Conservation (phyloP, 1,140 invertebrate species). For the Lepidurus packardi region DNA sequence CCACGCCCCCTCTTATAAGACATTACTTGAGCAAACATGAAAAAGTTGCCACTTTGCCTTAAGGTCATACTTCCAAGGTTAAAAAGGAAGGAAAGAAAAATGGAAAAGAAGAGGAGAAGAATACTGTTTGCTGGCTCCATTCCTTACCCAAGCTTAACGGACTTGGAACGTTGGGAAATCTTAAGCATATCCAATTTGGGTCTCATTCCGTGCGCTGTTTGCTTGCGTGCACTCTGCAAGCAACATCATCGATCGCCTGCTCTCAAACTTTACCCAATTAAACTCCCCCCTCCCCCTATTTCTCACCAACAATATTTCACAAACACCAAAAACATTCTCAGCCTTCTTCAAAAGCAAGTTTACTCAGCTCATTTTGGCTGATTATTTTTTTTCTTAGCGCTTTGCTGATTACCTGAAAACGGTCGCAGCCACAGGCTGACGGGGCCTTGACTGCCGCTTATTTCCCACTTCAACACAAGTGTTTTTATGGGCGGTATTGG, state of each 20-base stretch:
- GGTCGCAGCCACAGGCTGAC: background rate
- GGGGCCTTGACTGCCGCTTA: background rate
- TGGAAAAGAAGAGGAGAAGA: background rate
- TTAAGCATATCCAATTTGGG: conserved; percentile 19
- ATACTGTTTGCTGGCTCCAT: background rate
- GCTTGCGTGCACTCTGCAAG: conserved; percentile 16
- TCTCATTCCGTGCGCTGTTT: conserved; percentile 18
- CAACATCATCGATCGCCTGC: conserved; percentile 9
- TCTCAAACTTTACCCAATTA: conserved; percentile 1
- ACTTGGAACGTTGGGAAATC: conserved; percentile 13
- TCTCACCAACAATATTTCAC: background rate
- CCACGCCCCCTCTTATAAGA: background rate
- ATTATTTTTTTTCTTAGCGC: background rate
- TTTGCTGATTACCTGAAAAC: background rate
- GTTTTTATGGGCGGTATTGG: background rate
- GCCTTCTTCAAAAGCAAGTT: too few species aligned
- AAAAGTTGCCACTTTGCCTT: background rate
- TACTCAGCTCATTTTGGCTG: background rate
- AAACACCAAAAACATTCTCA: too few species aligned
- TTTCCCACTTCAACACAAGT: background rate
- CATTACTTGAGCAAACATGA: background rate
- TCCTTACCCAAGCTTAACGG: background rate
- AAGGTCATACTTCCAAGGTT: background rate
- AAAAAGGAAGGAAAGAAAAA: background rate
- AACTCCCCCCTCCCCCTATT: background rate